phyloP scores from a whole-genome alignment of 2,113 vertebrate genomes.

The Myotis davidii region DNA sequence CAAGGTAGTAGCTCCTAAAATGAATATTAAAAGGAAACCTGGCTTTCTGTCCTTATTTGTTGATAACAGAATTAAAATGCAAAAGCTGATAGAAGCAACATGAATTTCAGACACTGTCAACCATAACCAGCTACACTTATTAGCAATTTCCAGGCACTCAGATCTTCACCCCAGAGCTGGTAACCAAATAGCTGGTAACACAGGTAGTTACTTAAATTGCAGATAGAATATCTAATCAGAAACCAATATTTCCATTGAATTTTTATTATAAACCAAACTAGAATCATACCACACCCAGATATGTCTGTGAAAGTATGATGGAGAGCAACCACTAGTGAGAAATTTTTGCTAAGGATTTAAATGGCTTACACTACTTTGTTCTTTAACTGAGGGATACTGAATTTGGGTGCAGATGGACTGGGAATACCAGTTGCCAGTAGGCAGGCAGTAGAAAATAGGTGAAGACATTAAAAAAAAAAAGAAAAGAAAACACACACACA shows the following conservation, averaged over 20 bases:
- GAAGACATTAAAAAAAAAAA: background rate
- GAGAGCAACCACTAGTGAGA: background rate
- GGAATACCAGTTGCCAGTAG: background rate
- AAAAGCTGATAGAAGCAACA: background rate
- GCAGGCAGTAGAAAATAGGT: background rate
- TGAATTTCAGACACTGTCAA: background rate
- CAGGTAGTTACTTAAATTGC: background rate
- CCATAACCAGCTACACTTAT: background rate
- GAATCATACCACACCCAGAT: background rate
- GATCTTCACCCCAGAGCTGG: background rate
- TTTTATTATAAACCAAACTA: background rate
- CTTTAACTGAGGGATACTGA: background rate
- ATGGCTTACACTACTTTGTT: background rate
- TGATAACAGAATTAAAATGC: background rate
- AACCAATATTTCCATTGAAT: background rate
- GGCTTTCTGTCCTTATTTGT: background rate
- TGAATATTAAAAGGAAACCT: background rate
- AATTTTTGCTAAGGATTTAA: background rate
- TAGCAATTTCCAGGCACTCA: background rate
- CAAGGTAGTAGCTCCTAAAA: background rate
- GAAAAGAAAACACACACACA: no score
- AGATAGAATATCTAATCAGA: background rate
- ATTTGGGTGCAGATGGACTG: background rate
- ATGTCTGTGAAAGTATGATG: background rate
- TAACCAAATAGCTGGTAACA: background rate